Evolutionary conservation across 2,113 vertebrate species (phyloP).

Genomic region (Polyodon spathula): DNA sequence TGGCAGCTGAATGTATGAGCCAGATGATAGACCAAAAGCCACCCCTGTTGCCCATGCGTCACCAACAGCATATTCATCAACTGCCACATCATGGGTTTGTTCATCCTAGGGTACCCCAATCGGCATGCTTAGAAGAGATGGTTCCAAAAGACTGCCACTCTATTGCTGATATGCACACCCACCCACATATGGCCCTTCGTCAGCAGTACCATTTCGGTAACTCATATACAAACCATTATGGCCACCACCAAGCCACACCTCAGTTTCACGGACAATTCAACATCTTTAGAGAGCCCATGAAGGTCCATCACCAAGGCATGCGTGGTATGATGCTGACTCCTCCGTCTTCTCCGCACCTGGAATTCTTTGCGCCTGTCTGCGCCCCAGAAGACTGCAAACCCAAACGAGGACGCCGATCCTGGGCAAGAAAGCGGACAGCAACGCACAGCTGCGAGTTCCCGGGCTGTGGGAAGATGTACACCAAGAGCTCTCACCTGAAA

Average conservation of each 20-base stretch:
- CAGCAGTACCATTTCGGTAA: conserved; percentile 45
- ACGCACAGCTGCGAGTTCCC: conserved; percentile 85
- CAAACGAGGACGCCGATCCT: conserved; percentile 72
- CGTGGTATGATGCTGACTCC: conserved; percentile 72
- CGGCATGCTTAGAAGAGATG: conserved; percentile 28
- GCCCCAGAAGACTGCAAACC: conserved; percentile 64
- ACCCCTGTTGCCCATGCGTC: conserved; percentile 29
- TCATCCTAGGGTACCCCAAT: conserved; percentile 39
- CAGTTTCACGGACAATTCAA: conserved; percentile 70
- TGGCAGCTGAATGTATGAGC: conserved; percentile 55
- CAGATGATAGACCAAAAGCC: conserved; percentile 52
- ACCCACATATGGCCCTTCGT: conserved; percentile 27
- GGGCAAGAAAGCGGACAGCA: conserved; percentile 77
- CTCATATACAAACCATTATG: conserved; percentile 55
- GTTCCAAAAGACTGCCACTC: conserved; percentile 44
- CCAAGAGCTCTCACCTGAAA: conserved; percentile 85
- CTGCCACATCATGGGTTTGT: conserved; percentile 42
- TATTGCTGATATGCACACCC: conserved; percentile 43
- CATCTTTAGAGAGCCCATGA: conserved; percentile 58
- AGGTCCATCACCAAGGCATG: conserved; percentile 49
- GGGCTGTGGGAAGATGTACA: conserved; percentile 85
- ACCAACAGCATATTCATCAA: conserved; percentile 35
- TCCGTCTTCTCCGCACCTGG: conserved; percentile 73
- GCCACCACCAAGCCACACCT: conserved; percentile 33
- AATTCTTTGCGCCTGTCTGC: conserved; percentile 55